Evolutionary conservation across 1,140 invertebrate genomes (phyloP).

Genomic region (Chironomus tepperi): DNA sequence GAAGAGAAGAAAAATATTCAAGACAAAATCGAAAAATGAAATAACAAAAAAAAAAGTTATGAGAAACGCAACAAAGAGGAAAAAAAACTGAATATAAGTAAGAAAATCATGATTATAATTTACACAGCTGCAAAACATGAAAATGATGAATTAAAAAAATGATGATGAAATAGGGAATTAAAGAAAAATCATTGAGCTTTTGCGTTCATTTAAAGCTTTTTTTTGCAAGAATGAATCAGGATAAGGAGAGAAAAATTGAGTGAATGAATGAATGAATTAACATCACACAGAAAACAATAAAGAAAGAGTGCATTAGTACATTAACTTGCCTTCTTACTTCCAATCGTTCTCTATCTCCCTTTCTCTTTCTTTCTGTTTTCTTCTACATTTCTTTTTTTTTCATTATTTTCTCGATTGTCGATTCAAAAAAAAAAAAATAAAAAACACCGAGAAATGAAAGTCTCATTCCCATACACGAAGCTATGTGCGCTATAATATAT

Average conservation of each 20-base stretch:
- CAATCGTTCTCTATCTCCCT: neutral
- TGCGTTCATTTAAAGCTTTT: neutral
- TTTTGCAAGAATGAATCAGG: neutral
- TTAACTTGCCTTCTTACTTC: slow-evolving; percentile 10
- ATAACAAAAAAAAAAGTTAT: neutral
- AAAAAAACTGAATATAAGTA: neutral
- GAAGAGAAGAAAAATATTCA: slow-evolving; percentile 4
- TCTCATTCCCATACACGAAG: slow-evolving; percentile 10
- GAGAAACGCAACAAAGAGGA: neutral
- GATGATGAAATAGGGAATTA: no score
- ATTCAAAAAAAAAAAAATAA: neutral
- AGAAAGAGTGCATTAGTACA: slow-evolving; percentile 12
- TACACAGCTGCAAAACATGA: neutral
- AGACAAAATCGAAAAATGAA: slow-evolving; percentile 16
- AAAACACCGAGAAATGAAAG: slow-evolving; percentile 17
- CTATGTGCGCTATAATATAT: slow-evolving; percentile 19
- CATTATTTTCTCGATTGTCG: slow-evolving; percentile 12
- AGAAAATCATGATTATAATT: neutral
- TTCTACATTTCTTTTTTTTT: neutral
- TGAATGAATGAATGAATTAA: neutral
- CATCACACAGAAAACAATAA: slow-evolving; percentile 2
- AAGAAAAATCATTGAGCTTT: neutral
- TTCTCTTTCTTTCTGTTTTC: no score
- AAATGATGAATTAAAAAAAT: no score
- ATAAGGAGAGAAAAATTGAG: neutral